Evolutionary conservation across 2,888 invertebrate species (phyloP), one percentile per base, ranked within the genome.

Genomic region (Oligia fasciuncula): DNA sequence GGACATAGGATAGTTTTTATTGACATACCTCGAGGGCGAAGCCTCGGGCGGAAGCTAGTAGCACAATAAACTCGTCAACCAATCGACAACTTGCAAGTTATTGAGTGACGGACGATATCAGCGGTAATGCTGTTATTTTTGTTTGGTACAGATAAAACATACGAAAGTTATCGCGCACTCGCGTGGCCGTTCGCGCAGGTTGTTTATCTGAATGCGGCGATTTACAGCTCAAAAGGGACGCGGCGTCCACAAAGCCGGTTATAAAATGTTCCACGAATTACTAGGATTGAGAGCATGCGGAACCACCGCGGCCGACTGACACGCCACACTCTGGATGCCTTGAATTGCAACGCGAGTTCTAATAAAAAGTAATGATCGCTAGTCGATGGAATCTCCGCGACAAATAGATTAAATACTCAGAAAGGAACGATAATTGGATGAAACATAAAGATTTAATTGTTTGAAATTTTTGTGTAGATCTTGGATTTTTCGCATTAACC

Each of bases 301-400:
- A 95, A 93, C 93, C 91, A 83, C 84, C 86, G 86, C 91, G 95
- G 89, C 95, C 95, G 92, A 95, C 95, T 96, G 94, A 96, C 95
- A 95, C 91, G 90, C 89, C 91, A 90, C 84, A 86, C 88, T 88
- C 87, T 88, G 82, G 85, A 90, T 84, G 82, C 77, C 85, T 89
- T 88, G 76, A 86, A 88, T 88, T 84, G 86, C 87, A 85, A 77
- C 74, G 74, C 77, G 78, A 80, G 71, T 65, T 88, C 73, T 49
- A 68, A 81, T 84, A 90, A 90, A 90, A 89, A 90, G 66, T 85
- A 85, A 84, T 84, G 83, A 85, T 85, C 49, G 79, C 73, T 81
- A 75, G 63, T 62, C 77, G 65, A 85, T 85, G 80, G 84, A 83
- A 84, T 88, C 80, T 79, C 75, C 73, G 66, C 68, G 81, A 84